Conservation (phyloP, 2,888 invertebrate species). For the Yponomeuta sedellus region DNA sequence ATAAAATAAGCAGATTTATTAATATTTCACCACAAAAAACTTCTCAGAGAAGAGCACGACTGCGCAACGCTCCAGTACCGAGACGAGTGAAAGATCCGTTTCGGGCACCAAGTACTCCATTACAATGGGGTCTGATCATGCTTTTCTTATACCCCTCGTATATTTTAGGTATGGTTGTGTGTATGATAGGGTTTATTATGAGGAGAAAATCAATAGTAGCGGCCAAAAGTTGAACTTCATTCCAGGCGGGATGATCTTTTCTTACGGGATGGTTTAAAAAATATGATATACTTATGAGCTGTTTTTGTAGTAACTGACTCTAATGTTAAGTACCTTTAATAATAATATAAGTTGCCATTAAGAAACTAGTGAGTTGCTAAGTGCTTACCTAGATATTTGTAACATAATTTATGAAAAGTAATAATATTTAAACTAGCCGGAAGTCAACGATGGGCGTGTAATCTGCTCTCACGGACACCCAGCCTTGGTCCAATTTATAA, state of each 20-base stretch:
- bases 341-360: too few relatives aligned
- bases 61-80: conserved; percentile 50
- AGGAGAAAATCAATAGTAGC: conserved; percentile 53
- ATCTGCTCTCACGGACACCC: neutral
- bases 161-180: conserved; percentile 38
- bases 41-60: conserved; percentile 48
- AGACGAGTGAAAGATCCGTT: conserved; percentile 58
- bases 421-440: neutral
- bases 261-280: neutral
- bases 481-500: conserved; percentile 41
- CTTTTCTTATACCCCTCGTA: conserved; percentile 39
- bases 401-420: neutral
- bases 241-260: neutral
- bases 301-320: too few relatives aligned
- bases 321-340: too few relatives aligned
- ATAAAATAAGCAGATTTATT: conserved; percentile 47
- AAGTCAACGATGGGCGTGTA: too few relatives aligned
- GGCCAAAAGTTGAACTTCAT: conserved; percentile 6
- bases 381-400: neutral
- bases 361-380: too few relatives aligned
- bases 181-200: conserved; percentile 55
- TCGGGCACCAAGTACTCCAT: conserved; percentile 42
- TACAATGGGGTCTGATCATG: conserved; percentile 60
- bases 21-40: conserved; percentile 38
- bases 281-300: too few relatives aligned